Evolutionary conservation across 2,113 vertebrate species (phyloP), one percentile per base, ranked within the genome.

Genomic region (Pluvialis apricaria): DNA sequence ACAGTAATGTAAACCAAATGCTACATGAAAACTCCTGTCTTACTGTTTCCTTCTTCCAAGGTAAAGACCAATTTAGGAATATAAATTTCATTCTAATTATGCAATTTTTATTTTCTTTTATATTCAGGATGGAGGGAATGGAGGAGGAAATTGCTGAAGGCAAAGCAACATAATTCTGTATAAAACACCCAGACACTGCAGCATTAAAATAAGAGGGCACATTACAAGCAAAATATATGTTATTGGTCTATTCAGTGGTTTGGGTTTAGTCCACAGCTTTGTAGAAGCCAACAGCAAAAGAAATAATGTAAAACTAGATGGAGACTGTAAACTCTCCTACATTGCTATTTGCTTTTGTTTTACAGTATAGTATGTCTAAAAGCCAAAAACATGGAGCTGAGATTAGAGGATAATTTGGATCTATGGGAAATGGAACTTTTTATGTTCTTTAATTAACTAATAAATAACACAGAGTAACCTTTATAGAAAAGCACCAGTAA

Each of bases 391-490:
- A 49, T 68, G 58, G 71, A 95, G 52, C 81, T 93, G 83, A 91
- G 80, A 89, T 95, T 86, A 93, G 79, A 76, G 68, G 54, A 87
- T 94, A 95, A 93, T 97, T 94, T 97, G 83, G 87, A 90, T 79
- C 86, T 86, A 86, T 57, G 66, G 92, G 90, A 96, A 97, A 94
- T 88, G 83, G 77, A 90, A 87, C 64, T 86, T 94, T 86, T 70
- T 72, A 82, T 90, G 38, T 86, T 93, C 79, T 76, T 97, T 97
- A 97, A 96, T 97, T 97, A 96, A 94, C 55, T 86, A 95, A 97
- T 95, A 97, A 97, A 97, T 97, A 94, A 93, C 71, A 40, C 11
- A 22, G 73, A 86, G 38, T 58, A 91, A 64, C 64, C 69, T 92
- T 86, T 85, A 55, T 60, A 84, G 88, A 92, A 94, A 91, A 92